phyloP scores from a whole-genome alignment of 2,888 invertebrate genomes.

The Mayetiola destructor region DNA sequence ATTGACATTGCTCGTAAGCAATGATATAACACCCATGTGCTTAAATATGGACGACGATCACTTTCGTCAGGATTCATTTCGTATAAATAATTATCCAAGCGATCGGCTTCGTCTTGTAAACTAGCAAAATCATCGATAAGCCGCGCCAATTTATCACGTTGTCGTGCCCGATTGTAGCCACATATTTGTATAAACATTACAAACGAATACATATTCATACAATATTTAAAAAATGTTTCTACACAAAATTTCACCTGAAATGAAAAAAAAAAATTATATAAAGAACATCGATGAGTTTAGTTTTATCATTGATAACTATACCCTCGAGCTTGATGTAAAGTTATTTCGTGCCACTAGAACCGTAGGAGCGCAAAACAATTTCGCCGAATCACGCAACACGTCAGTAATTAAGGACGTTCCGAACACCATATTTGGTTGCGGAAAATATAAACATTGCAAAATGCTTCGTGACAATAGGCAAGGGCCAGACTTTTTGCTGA shows the following conservation, averaged over 20 bases:
- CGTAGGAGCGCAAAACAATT: slow-evolving; percentile 79
- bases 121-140: slow-evolving; percentile 80
- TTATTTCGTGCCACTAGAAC: slow-evolving; percentile 62
- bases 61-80: slow-evolving; percentile 34
- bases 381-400: slow-evolving; percentile 70
- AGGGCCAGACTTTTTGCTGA: slow-evolving; percentile 69
- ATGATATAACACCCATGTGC: slow-evolving; percentile 92
- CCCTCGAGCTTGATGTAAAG: slow-evolving; percentile 25
- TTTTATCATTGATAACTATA: slow-evolving; percentile 34
- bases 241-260: slow-evolving; percentile 66
- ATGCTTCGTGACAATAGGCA: slow-evolving; percentile 87
- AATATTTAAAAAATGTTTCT: slow-evolving; percentile 75
- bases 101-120: slow-evolving; percentile 87
- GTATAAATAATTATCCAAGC: slow-evolving; percentile 73
- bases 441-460: slow-evolving; percentile 62
- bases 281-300: background rate
- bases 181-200: slow-evolving; percentile 73
- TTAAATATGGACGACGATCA: slow-evolving; percentile 49
- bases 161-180: slow-evolving; percentile 90
- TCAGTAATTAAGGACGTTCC: slow-evolving; percentile 49
- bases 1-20: slow-evolving; percentile 84
- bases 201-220: slow-evolving; percentile 60
- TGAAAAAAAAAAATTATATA: slow-evolving; percentile 14
- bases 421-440: slow-evolving; percentile 30
- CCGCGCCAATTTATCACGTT: slow-evolving; percentile 82